Evolutionary conservation across 2,113 vertebrate genomes (phyloP).

Genomic region (Chionodraco myersi): DNA sequence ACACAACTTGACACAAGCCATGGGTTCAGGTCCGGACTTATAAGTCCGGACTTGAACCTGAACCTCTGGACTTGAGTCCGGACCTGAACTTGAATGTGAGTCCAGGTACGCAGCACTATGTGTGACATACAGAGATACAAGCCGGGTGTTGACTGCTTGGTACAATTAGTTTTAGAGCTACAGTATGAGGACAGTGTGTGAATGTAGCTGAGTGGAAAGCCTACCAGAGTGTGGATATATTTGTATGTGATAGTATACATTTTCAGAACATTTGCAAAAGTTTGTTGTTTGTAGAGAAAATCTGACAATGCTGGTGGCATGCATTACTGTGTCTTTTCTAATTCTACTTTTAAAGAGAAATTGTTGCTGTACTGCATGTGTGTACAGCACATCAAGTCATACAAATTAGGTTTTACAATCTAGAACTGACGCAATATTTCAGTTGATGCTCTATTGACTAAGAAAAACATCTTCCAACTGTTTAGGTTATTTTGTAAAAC

Average conservation of each 20-base stretch:
- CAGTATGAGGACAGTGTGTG: conserved; percentile 5
- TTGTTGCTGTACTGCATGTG: background rate
- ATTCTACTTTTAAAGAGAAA: background rate
- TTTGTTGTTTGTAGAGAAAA: background rate
- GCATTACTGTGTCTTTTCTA: background rate
- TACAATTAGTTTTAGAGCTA: conserved; percentile 7
- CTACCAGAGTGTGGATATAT: background rate
- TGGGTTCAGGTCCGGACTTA: too few relatives aligned
- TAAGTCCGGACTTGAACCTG: too few relatives aligned
- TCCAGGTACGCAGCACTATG: too few relatives aligned
- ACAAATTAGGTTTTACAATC: background rate
- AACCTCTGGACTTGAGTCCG: too few relatives aligned
- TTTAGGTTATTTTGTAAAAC: too few relatives aligned
- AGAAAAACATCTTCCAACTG: background rate
- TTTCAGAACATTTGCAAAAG: background rate
- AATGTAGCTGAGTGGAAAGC: too few relatives aligned
- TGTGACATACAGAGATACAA: conserved; percentile 5
- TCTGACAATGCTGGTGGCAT: background rate
- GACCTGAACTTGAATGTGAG: too few relatives aligned
- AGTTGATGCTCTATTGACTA: background rate
- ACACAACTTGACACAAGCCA: too few relatives aligned
- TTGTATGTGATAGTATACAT: background rate
- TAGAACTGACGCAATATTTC: background rate
- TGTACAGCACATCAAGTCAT: background rate
- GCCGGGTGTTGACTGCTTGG: conserved; percentile 4